A percentile compares a stretch with the other conserved stretches of the same genome.
Conservation (phyloP, 1,140 invertebrate genomes). For the Penaeus japonicus region DNA sequence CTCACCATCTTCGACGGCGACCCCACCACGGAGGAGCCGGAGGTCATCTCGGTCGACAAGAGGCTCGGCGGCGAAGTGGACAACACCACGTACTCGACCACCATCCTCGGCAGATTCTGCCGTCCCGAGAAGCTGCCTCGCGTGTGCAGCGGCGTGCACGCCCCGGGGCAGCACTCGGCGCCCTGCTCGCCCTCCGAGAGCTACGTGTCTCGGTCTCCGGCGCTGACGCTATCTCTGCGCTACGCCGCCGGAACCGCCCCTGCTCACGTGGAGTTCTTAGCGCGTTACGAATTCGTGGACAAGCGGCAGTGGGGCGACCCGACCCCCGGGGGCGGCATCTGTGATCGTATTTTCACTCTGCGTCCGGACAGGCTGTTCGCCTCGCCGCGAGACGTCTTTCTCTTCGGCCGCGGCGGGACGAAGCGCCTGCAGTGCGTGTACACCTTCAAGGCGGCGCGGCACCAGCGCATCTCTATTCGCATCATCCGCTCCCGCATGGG, state of each 20-base stretch:
- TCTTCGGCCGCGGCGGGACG: conserved; percentile 80
- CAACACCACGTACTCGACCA: neutral
- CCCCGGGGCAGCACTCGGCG: conserved; percentile 74
- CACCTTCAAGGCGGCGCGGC: conserved; percentile 74
- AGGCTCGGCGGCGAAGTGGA: neutral
- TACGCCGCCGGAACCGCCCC: conserved; percentile 81
- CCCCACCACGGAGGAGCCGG: neutral
- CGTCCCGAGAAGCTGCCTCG: conserved; percentile 48
- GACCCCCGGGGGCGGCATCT: conserved; percentile 34
- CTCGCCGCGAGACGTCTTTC: conserved; percentile 81
- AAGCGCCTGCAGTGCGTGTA: conserved; percentile 78
- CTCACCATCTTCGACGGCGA: conserved; percentile 56
- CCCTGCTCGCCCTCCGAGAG: conserved; percentile 79
- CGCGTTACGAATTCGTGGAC: conserved; percentile 85
- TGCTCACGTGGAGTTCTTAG: conserved; percentile 78
- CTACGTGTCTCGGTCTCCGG: conserved; percentile 76
- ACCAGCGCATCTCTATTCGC: conserved; percentile 66
- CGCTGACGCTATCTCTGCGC: conserved; percentile 77
- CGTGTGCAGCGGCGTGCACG: conserved; percentile 58
- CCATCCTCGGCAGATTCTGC: conserved; percentile 66
- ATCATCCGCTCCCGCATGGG: conserved; percentile 51
- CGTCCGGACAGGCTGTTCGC: conserved; percentile 67
- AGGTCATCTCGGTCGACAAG: neutral
- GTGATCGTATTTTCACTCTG: conserved; percentile 57
- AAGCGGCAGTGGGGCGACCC: conserved; percentile 78